Evolutionary conservation across 2,113 vertebrate species (phyloP).

Genomic region (Athene noctua): DNA sequence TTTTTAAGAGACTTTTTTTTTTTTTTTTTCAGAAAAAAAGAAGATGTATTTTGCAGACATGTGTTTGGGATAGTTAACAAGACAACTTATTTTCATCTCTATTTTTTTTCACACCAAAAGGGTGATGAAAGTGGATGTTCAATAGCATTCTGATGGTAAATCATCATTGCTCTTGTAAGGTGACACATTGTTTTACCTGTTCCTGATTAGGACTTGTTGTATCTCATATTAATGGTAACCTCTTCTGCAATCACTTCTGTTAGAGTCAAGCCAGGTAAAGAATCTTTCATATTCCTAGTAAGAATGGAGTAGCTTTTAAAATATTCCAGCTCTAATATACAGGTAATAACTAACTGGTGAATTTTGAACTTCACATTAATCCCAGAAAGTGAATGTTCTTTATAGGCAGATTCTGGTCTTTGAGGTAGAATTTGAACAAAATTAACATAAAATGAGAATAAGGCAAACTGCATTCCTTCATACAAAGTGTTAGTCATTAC

Average conservation of each 20-base stretch:
- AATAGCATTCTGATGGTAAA: neutral
- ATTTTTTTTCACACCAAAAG: neutral
- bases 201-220: slow-evolving; percentile 1
- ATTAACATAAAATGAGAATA: neutral
- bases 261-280: neutral
- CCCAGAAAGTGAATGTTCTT: neutral
- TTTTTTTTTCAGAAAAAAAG: neutral
- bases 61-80: neutral
- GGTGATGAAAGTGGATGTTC: neutral
- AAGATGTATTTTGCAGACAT: neutral
- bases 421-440: neutral
- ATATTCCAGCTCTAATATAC: neutral
- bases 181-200: neutral
- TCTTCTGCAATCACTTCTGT: neutral
- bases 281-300: slow-evolving; percentile 9
- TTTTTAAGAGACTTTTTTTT: neutral
- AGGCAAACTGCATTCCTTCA: neutral
- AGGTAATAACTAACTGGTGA: neutral
- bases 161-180: neutral
- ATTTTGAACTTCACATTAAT: neutral
- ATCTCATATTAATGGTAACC: neutral
- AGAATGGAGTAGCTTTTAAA: neutral
- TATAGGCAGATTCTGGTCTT: neutral
- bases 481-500: neutral
- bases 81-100: neutral